Percentiles rank a stretch among this genome's conserved stretches.
Evolutionary conservation across 2,888 invertebrate genomes (phyloP).

Genomic region (Saturnia pavonia): DNA sequence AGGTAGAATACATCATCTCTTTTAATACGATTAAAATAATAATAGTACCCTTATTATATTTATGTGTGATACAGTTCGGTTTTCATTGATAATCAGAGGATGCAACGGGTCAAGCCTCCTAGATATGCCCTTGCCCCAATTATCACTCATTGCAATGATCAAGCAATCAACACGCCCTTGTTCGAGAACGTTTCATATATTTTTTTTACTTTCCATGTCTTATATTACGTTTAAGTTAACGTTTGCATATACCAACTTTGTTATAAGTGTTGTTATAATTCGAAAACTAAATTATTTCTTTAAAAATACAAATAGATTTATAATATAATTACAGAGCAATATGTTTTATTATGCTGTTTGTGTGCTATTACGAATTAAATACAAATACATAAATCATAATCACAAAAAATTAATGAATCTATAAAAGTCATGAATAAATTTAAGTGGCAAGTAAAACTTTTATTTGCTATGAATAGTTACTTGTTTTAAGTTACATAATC

Average conservation of each 20-base stretch:
- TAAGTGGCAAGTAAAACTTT: too few relatives aligned
- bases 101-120: constrained; percentile 1
- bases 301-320: background rate
- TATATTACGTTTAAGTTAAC: too few relatives aligned
- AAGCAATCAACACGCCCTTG: background rate
- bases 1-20: background rate
- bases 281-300: background rate
- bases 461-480: too few relatives aligned
- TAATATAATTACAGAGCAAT: background rate
- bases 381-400: background rate
- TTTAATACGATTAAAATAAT: background rate
- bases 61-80: background rate
- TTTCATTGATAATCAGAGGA: constrained; percentile 1
- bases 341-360: background rate
- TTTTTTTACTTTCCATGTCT: too few relatives aligned
- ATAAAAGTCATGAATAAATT: background rate
- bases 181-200: background rate
- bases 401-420: background rate
- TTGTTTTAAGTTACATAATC: too few relatives aligned
- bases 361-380: background rate
- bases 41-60: background rate
- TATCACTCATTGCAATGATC: background rate
- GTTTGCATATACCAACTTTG: too few relatives aligned
- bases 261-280: background rate
- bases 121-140: constrained; percentile 12